A percentile compares a stretch with the other conserved stretches of the same genome.
Evolutionary conservation across 2,888 invertebrate genomes (phyloP).

Genomic region (Lamellibrachia satsuma): DNA sequence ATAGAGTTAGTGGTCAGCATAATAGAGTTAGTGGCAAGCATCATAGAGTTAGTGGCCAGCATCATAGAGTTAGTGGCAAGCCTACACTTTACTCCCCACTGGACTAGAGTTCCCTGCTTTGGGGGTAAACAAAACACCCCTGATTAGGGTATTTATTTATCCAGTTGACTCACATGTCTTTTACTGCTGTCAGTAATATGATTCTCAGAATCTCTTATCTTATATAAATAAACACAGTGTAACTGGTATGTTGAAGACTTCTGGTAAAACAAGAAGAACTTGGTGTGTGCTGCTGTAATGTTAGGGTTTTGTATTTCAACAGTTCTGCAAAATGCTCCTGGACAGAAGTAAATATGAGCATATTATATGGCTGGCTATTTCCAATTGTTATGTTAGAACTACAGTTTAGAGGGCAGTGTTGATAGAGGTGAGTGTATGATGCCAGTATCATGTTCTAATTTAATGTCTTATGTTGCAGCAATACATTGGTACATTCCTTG

Average conservation of each 20-base stretch:
- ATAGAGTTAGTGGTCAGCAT: too few species aligned
- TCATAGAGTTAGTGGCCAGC: too few species aligned
- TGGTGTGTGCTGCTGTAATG: neutral
- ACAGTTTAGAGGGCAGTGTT: neutral
- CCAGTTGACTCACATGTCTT: neutral
- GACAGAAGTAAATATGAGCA: neutral
- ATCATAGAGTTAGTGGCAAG: too few species aligned
- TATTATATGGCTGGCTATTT: neutral
- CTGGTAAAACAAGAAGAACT: neutral
- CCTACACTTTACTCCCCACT: neutral
- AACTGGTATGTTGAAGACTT: neutral
- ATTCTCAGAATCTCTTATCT: neutral
- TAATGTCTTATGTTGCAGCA: neutral
- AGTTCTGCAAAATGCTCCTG: neutral
- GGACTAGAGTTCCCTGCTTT: neutral
- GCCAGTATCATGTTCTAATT: neutral
- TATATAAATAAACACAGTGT: neutral
- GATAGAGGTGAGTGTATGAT: neutral
- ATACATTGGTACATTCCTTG: neutral
- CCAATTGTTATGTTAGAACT: neutral
- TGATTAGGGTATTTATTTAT: conserved; percentile 2
- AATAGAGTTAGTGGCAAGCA: too few species aligned
- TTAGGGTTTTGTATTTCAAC: neutral
- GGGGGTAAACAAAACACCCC: neutral
- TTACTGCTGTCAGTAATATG: neutral